Evolutionary conservation across 1,140 invertebrate species (phyloP).

Genomic region (Pseudomyrmex dendroicus): DNA sequence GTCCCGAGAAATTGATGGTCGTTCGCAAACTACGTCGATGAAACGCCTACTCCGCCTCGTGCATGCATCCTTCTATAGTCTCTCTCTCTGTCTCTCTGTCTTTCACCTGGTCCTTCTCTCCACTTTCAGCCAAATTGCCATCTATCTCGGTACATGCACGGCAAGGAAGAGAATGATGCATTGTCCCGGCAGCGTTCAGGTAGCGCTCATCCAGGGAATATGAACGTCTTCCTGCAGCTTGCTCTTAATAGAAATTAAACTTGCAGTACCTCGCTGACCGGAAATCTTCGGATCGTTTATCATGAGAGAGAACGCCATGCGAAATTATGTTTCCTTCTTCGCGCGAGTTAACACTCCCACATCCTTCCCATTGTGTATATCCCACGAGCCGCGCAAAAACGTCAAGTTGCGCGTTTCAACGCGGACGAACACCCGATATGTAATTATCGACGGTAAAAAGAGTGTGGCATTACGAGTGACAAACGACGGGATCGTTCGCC

Average conservation of each 20-base stretch:
- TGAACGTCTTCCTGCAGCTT: slow-evolving; percentile 57
- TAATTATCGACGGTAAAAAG: slow-evolving; percentile 30
- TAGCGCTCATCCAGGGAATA: slow-evolving; percentile 57
- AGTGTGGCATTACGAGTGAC: slow-evolving; percentile 15
- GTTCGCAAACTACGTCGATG: slow-evolving; percentile 55
- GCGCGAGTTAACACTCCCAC: slow-evolving; percentile 38
- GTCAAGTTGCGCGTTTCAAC: slow-evolving; percentile 2
- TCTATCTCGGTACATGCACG: slow-evolving; percentile 48
- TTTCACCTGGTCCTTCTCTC: slow-evolving; percentile 12
- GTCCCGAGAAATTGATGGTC: slow-evolving; percentile 59
- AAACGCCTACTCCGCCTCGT: slow-evolving; percentile 50
- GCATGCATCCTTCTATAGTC: slow-evolving; percentile 19
- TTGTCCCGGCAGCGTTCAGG: slow-evolving; percentile 48
- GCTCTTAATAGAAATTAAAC: slow-evolving; percentile 61
- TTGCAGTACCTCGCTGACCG: slow-evolving; percentile 53
- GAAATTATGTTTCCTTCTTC: slow-evolving; percentile 38
- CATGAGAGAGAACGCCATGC: slow-evolving; percentile 43
- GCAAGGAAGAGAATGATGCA: slow-evolving; percentile 61
- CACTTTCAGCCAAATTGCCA: slow-evolving; percentile 54
- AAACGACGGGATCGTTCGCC: slow-evolving; percentile 32
- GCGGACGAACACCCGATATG: slow-evolving; percentile 11
- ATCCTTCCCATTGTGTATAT: not conserved
- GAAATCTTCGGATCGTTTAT: slow-evolving; percentile 53
- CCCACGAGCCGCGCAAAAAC: not conserved
- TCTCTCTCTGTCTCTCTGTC: slow-evolving; percentile 1